Evolutionary conservation across 1,140 invertebrate genomes (phyloP).

Genomic region (Tetragonula clypearis): DNA sequence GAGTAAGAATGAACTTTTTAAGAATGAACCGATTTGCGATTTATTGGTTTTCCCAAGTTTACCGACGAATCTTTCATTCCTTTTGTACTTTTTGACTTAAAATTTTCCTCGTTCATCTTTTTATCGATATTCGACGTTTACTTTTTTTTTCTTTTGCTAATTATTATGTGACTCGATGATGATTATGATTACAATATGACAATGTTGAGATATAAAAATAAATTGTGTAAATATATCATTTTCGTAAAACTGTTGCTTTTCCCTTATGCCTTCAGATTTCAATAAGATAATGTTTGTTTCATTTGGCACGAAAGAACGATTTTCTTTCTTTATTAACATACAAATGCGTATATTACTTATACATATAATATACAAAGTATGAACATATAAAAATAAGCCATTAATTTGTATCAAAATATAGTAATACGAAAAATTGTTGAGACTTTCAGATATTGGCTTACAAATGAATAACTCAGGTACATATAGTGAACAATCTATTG

Average conservation of each 20-base stretch:
- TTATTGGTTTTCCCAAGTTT: slow-evolving; percentile 21
- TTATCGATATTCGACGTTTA: slow-evolving; percentile 24
- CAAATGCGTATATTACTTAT: background rate
- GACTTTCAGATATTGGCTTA: background rate
- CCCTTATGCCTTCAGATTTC: slow-evolving; percentile 5
- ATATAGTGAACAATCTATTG: background rate
- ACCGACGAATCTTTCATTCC: slow-evolving; percentile 46
- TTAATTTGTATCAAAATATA: background rate
- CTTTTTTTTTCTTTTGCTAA: slow-evolving; percentile 40
- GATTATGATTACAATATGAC: slow-evolving; percentile 75
- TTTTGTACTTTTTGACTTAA: slow-evolving; percentile 28
- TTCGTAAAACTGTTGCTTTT: slow-evolving; percentile 49
- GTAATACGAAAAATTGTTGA: background rate
- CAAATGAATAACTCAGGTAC: background rate
- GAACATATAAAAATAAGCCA: background rate
- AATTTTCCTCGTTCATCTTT: slow-evolving; percentile 15
- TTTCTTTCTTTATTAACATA: background rate
- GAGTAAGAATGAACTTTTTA: background rate
- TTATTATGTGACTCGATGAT: slow-evolving; percentile 72
- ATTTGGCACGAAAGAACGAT: background rate
- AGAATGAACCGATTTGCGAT: slow-evolving; percentile 46
- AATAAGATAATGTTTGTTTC: background rate
- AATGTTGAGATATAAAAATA: slow-evolving; percentile 80
- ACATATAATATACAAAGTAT: background rate
- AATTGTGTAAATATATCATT: slow-evolving; percentile 80